Base-by-base conservation (phyloP, 2,888 invertebrate genomes). In the Mactromeris polynyma region DNA sequence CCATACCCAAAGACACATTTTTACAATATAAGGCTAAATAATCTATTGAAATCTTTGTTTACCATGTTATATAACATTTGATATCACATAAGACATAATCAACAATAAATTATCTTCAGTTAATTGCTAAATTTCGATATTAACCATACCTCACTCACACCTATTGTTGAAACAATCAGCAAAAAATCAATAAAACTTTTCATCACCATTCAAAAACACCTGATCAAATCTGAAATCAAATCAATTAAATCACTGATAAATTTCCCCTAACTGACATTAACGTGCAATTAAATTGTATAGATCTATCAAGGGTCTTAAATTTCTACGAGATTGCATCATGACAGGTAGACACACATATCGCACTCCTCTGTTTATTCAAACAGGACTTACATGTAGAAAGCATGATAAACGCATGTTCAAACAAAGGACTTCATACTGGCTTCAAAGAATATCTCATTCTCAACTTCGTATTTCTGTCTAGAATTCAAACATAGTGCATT, bases 371-470 rank as follows among this genome's bases (percentile, higher is more conserved):
- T 77, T 84, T 54, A 40, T 51, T 78, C 77, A 40, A 73, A 84
- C 84, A 84, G 54, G 40, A 42, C 21, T 73, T 73, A 78, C 84
- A 54, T 84, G 54, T 36, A 26, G n/a, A n/a, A 19, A 33, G 78
- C 78, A 78, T 77, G 84, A 78, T 84, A 54, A 84, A 78, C 4
- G 84, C 84, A 51, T 84, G 78, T 77, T 84, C 73, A 73, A 84
- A 46, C 84, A 84, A n/a, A 17, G 40, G 79, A 33, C 73, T 73
- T 40, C 6, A 42, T 40, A 42, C 38, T 77, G 36, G 40, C 77
- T 77, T 77, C 38, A 77, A 77, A 77, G 21, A 36, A 77, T n/a
- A 77, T 40, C 36, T 77, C 40, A 40, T 33, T 33, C 36, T 40
- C 77, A 0, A 36, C 19, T 38, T 1, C 14, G 6, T 77, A 7